Conservation (phyloP, 1,140 invertebrate species). For the Phymastichus coffea region DNA sequence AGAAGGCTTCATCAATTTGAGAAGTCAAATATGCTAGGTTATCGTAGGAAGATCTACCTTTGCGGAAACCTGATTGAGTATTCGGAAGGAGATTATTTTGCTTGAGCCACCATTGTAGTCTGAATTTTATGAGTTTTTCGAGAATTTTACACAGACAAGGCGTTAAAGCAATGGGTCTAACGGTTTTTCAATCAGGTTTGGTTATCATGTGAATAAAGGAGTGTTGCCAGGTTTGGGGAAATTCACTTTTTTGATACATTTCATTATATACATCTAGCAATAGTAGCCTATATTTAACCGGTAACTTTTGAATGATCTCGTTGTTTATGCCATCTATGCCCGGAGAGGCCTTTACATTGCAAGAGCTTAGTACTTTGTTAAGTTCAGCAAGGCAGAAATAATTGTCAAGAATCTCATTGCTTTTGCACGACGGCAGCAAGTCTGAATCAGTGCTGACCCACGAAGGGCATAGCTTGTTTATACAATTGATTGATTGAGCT, state of each 20-base stretch:
- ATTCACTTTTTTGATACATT: not conserved
- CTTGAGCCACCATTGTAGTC: not conserved
- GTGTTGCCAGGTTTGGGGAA: not conserved
- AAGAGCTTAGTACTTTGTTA: not conserved
- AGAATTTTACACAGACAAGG: not conserved
- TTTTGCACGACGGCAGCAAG: not conserved
- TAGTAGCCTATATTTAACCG: not conserved
- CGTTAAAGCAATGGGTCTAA: not conserved
- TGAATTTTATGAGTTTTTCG: not conserved
- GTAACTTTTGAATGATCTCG: not conserved
- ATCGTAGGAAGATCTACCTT: too few species aligned
- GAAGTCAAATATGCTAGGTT: not conserved
- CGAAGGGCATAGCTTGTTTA: not conserved
- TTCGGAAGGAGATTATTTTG: not conserved
- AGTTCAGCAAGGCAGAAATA: not conserved
- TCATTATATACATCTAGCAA: not conserved
- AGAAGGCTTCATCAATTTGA: not conserved
- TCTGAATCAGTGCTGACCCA: not conserved
- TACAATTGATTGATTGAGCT: not conserved
- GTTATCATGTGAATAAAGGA: not conserved
- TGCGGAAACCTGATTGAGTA: not conserved
- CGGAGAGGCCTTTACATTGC: not conserved
- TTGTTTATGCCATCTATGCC: not conserved
- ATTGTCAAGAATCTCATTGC: not conserved
- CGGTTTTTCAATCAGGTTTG: not conserved